Evolutionary conservation across 2,888 invertebrate genomes (phyloP), one percentile per base, ranked within the genome.

Genomic region (Bombyx huttoni): DNA sequence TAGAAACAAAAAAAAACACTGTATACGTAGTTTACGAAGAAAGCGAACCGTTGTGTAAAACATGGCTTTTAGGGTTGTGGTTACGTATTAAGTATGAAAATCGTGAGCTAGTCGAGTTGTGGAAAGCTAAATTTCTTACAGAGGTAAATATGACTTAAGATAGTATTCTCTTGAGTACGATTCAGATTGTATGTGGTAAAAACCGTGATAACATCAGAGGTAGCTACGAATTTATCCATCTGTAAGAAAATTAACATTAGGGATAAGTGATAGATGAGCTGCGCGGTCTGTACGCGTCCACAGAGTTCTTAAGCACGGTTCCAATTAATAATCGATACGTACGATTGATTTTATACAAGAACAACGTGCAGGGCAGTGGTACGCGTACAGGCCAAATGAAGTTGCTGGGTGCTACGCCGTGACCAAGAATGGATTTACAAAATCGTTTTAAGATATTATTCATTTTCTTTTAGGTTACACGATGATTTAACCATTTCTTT

Each of bases 331-430:
- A 24, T 24, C 2, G 5, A 24, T 24, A 24, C 24, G 24, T 24
- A 24, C 24, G n/a, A 24, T 24, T 24, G 24, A 3, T 12, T 40
- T 40, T 40, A 40, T 40, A 40, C 40, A 12, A 40, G 12, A 10
- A 8, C 12, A 40, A 40, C 7, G 40, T 40, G 40, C 40, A 40
- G 9, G 3, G 47, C 49, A 46, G 48, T 48, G 46, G 47, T 49
- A 47, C 9, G 50, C 24, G 47, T 35, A 47, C 48, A 47, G 49
- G 49, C 13, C 34, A 47, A 34, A 10, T 13, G 13, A 47, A 51
- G 64, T 71, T 69, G 73, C 68, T 70, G 72, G 81, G 82, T 82
- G 81, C 81, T 81, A 79, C 68, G 79, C 69, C 75, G 79, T 76
- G 81, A 83, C 80, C 81, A 81, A 81, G 69, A 73, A 75, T 77